phyloP scores from a whole-genome alignment of 1,140 invertebrate genomes.

The Lepeophtheirus salmonis region DNA sequence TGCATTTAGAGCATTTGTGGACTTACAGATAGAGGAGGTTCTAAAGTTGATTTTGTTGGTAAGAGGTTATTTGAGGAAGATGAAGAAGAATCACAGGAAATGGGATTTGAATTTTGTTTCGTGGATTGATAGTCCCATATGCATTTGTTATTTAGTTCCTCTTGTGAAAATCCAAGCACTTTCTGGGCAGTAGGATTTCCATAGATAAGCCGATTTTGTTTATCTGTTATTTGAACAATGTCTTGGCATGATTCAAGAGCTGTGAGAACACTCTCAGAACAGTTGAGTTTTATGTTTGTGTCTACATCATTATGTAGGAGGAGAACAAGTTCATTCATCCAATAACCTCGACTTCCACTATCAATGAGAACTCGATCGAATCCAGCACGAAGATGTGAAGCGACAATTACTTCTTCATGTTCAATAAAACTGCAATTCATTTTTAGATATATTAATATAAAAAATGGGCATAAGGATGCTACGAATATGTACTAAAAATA shows the following conservation, averaged over 20 bases:
- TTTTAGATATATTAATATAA: too few relatives aligned
- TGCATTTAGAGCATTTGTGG: too few relatives aligned
- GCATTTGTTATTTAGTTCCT: background rate
- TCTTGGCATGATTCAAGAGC: slow-evolving; percentile 65
- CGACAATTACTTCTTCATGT: slow-evolving; percentile 27
- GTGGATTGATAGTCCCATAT: background rate
- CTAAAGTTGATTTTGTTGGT: too few relatives aligned
- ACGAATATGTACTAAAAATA: too few relatives aligned
- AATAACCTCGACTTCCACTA: slow-evolving; percentile 42
- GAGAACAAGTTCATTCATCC: slow-evolving; percentile 50
- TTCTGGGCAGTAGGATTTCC: slow-evolving; percentile 37
- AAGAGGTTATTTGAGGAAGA: slow-evolving; percentile 20
- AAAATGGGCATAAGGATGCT: too few relatives aligned
- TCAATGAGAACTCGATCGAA: slow-evolving; percentile 42
- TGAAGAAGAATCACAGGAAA: slow-evolving; percentile 6
- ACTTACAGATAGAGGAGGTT: too few relatives aligned
- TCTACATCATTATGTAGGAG: slow-evolving; percentile 44
- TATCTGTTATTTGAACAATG: slow-evolving; percentile 66
- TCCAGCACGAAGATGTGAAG: slow-evolving; percentile 27
- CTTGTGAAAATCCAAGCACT: slow-evolving; percentile 16
- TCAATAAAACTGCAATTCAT: slow-evolving; percentile 27
- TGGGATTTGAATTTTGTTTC: background rate
- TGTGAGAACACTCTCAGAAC: slow-evolving; percentile 52
- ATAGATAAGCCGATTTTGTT: slow-evolving; percentile 43
- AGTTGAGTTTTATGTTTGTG: slow-evolving; percentile 34